Evolutionary conservation across 1,140 invertebrate genomes (phyloP).

Genomic region (Drosophila ambigua): DNA sequence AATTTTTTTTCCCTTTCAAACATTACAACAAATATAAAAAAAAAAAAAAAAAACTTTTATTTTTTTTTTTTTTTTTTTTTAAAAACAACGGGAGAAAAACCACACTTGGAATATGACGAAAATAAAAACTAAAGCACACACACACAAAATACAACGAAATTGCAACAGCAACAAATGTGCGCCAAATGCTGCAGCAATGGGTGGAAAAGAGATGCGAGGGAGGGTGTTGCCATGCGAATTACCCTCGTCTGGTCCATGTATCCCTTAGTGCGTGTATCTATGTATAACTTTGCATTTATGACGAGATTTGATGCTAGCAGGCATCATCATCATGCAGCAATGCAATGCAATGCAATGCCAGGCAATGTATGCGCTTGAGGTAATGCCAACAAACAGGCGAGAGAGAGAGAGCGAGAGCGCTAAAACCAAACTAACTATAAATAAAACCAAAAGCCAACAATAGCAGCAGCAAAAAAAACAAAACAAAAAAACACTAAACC

Average conservation of each 20-base stretch:
- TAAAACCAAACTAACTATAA: slow-evolving; percentile 78
- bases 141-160: slow-evolving; percentile 18
- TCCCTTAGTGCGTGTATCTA: slow-evolving; percentile 20
- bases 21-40: no score
- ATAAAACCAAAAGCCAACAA: slow-evolving; percentile 76
- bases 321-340: slow-evolving; percentile 59
- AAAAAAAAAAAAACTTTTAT: no score
- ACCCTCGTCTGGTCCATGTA: background rate
- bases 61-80: no score
- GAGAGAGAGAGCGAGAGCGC: slow-evolving; percentile 53
- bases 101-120: slow-evolving; percentile 67
- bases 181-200: slow-evolving; percentile 38
- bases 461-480: slow-evolving; percentile 35
- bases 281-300: slow-evolving; percentile 78
- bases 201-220: no score
- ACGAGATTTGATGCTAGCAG: slow-evolving; percentile 70
- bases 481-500: slow-evolving; percentile 5
- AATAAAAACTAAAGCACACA: slow-evolving; percentile 66
- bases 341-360: slow-evolving; percentile 12
- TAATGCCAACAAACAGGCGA: slow-evolving; percentile 28
- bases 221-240: no score
- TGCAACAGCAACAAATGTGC: no score
- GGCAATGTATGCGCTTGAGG: background rate
- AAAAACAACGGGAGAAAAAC: slow-evolving; percentile 33
- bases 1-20: no score